Conservation (phyloP, 2,113 vertebrate genomes). For the Acanthochromis polyacanthus region DNA sequence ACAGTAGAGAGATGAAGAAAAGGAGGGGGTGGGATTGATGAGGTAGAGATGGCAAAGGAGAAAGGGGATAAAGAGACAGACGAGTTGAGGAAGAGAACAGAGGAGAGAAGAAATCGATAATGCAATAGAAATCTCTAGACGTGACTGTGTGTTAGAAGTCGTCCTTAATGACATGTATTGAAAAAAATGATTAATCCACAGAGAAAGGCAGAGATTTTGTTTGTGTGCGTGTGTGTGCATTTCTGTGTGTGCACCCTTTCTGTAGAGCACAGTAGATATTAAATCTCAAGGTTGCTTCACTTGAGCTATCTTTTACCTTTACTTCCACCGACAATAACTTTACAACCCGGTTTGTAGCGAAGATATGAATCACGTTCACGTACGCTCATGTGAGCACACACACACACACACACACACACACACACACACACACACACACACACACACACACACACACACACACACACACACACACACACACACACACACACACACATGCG, state of each 20-base stretch:
- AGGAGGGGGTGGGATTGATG: conserved; percentile 36
- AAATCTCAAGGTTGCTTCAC: conserved; percentile 74
- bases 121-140: conserved; percentile 77
- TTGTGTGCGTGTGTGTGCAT: conserved; percentile 1
- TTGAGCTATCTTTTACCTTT: conserved; percentile 65
- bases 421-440: no score
- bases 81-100: conserved; percentile 43
- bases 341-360: conserved; percentile 57
- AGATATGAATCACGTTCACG: conserved; percentile 61
- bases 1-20: conserved; percentile 30
- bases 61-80: conserved; percentile 39
- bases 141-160: conserved; percentile 74
- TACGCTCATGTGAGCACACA: conserved; percentile 19
- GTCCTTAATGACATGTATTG: conserved; percentile 72
- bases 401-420: conserved; percentile 16
- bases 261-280: conserved; percentile 55
- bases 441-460: no score
- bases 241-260: conserved; percentile 20
- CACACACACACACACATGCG: conserved; percentile 14
- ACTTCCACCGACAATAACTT: conserved; percentile 66
- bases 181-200: conserved; percentile 72
- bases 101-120: conserved; percentile 70
- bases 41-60: conserved; percentile 33
- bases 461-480: conserved; percentile 15
- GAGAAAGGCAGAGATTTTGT: conserved; percentile 34